Evolutionary conservation across 2,797 vertebrate species (phyloP).

Genomic region (Oceanodroma leucorhoa): DNA sequence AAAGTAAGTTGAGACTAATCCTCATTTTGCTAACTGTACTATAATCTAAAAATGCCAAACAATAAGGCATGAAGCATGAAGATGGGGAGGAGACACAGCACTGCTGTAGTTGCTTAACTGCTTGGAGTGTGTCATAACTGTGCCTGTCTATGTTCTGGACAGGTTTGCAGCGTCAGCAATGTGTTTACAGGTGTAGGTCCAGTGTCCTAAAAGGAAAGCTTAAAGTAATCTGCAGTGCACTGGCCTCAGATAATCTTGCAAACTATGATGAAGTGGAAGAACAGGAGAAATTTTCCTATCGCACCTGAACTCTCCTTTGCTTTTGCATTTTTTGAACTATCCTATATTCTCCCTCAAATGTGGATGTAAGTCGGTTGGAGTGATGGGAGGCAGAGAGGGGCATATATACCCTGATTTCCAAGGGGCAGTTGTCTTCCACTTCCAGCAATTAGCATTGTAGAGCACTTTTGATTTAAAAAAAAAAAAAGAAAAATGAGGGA

Average conservation of each 20-base stretch:
- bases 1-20: background rate
- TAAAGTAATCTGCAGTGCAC: background rate
- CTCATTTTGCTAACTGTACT: background rate
- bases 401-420: background rate
- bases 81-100: background rate
- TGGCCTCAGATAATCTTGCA: background rate
- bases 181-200: background rate
- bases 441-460: background rate
- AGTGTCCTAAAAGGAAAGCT: background rate
- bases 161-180: background rate
- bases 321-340: background rate
- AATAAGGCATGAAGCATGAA: background rate
- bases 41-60: background rate
- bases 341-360: background rate
- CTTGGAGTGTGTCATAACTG: fast-evolving
- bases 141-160: background rate
- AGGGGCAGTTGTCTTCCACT: background rate
- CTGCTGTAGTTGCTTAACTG: background rate
- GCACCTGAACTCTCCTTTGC: background rate
- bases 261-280: background rate
- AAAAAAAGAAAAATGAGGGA: background rate
- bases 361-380: background rate
- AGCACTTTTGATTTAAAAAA: background rate
- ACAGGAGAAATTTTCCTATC: background rate
- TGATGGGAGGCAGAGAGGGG: background rate